Conservation (phyloP, 2,113 vertebrate species). For the Zosterops japonicus region DNA sequence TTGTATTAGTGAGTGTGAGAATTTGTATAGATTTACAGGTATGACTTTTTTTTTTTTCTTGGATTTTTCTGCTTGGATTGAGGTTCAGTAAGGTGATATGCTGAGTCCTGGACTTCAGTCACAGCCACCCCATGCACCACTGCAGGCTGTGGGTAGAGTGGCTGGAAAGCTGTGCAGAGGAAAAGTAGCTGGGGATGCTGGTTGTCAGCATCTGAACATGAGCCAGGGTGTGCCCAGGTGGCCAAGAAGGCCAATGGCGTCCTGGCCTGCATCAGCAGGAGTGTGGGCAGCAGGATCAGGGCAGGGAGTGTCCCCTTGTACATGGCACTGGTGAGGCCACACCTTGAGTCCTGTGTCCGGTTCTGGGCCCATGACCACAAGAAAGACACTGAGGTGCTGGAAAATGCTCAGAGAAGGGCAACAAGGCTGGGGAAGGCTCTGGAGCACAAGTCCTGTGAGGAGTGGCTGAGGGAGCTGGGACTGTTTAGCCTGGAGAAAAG, state of each 20-base stretch:
- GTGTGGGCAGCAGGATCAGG: not conserved
- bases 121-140: fast-evolving
- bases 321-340: not conserved
- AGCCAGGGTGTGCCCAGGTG: not conserved
- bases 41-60: not conserved
- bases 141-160: not conserved
- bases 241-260: not conserved
- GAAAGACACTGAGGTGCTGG: not conserved
- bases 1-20: not conserved
- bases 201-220: not conserved
- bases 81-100: not conserved
- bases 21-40: not conserved
- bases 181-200: fast-evolving
- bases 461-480: fast-evolving
- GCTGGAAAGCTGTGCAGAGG: not conserved
- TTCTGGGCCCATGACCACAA: fast-evolving
- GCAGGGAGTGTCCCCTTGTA: not conserved
- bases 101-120: not conserved
- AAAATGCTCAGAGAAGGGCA: not conserved
- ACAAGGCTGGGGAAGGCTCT: fast-evolving
- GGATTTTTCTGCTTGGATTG: not conserved
- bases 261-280: not conserved
- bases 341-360: fast-evolving
- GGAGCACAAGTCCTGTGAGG: not conserved
- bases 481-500: not conserved